Conservation (phyloP, 2,888 invertebrate genomes). For the Rhingia campestris region DNA sequence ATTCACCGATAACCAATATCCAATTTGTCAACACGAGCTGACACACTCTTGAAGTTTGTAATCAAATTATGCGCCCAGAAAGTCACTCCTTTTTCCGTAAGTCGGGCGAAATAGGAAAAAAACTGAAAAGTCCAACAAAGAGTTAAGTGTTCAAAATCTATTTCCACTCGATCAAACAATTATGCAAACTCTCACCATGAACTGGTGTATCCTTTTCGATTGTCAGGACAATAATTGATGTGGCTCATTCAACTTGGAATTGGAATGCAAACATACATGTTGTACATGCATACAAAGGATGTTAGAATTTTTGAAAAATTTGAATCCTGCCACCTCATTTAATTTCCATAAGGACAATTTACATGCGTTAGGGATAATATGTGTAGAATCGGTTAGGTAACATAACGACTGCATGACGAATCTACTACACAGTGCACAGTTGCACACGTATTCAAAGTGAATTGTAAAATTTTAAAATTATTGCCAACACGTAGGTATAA, state of each 20-base stretch:
- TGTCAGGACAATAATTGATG: conserved; percentile 39
- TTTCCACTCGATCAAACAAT: conserved; percentile 67
- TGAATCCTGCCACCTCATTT: conserved; percentile 76
- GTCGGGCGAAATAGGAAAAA: conserved; percentile 14
- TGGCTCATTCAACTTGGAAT: background rate
- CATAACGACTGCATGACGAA: background rate
- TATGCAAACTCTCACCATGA: conserved; percentile 35
- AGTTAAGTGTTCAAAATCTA: conserved; percentile 57
- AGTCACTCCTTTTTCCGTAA: conserved; percentile 12
- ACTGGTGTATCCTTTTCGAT: conserved; percentile 9
- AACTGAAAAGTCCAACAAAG: conserved; percentile 7
- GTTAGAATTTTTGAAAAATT: conserved; percentile 71
- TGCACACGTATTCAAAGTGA: conserved; percentile 26
- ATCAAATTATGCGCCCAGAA: conserved; percentile 41
- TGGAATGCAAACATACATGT: background rate
- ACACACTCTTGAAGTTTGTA: conserved; percentile 46
- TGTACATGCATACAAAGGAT: background rate
- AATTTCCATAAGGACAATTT: conserved; percentile 72
- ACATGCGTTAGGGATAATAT: background rate
- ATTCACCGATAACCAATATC: conserved; percentile 61
- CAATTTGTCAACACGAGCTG: conserved; percentile 51
- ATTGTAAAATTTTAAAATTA: conserved; percentile 59
- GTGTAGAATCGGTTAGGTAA: too few species aligned
- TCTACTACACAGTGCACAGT: background rate
- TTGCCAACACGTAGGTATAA: conserved; percentile 51